Percentiles rank a stretch among this genome's conserved stretches.
These are phyloP conservation scores for Parnassius smintheus DNA, from an alignment of 2,888 invertebrate species.

Conservation along the genomic window DNA sequence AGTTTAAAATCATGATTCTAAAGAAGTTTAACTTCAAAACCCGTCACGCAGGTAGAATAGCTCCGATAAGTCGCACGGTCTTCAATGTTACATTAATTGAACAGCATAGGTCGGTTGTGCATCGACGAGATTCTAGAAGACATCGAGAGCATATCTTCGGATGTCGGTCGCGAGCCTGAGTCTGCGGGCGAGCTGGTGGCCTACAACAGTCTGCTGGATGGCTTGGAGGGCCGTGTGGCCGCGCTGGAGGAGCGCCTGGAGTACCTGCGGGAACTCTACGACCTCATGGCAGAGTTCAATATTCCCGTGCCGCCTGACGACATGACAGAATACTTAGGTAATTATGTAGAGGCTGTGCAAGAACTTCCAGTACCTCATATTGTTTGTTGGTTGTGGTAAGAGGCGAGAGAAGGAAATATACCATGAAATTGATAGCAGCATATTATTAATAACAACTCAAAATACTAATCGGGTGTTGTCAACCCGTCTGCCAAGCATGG, in stretches of 20 bases:
- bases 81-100: conserved; percentile 6
- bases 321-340: conserved; percentile 81
- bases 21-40: no score
- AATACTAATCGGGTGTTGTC: no score
- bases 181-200: conserved; percentile 87
- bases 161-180: conserved; percentile 84
- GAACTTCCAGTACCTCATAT: no score
- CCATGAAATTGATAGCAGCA: no score
- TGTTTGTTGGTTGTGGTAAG: no score
- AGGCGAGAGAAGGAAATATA: no score
- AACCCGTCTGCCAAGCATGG: no score
- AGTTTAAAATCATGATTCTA: no score
- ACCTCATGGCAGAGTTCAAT: conserved; percentile 89
- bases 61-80: no score
- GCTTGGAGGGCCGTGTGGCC: conserved; percentile 84
- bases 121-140: conserved; percentile 82
- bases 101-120: conserved; percentile 83
- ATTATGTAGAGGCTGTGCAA: not conserved
- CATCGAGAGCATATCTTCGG: conserved; percentile 83
- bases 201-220: conserved; percentile 86
- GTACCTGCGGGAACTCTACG: conserved; percentile 91
- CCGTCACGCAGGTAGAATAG: no score
- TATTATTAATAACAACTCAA: no score
- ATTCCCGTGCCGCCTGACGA: conserved; percentile 88
- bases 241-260: conserved; percentile 87